Evolutionary conservation across 2,113 vertebrate species (phyloP).

Genomic region (Lophotis ruficrista): DNA sequence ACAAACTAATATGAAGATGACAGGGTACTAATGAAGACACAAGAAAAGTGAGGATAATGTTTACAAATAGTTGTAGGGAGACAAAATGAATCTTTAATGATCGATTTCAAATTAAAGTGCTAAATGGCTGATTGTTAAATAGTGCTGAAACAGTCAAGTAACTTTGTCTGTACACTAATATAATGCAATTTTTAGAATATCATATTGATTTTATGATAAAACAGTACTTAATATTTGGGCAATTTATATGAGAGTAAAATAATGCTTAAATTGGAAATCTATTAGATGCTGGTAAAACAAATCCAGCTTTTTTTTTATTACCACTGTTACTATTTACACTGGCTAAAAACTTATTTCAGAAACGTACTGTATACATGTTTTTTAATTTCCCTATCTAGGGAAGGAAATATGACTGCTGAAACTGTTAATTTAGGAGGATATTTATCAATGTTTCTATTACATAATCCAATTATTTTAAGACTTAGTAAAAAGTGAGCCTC

Average conservation of each 20-base stretch:
- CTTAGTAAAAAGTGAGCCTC: neutral
- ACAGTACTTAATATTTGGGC: constrained; percentile 22
- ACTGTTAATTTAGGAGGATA: neutral
- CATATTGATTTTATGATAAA: constrained; percentile 50
- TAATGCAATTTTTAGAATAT: constrained; percentile 53
- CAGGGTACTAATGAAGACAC: constrained; percentile 24
- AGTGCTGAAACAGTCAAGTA: constrained; percentile 40
- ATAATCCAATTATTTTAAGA: neutral
- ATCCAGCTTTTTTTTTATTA: neutral
- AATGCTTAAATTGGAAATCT: constrained; percentile 42
- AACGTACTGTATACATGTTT: neutral
- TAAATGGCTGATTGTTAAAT: constrained; percentile 48
- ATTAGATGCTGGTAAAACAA: constrained; percentile 23
- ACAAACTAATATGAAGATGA: constrained; percentile 29
- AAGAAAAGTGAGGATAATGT: neutral
- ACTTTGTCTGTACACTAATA: constrained; percentile 7
- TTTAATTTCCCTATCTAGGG: neutral
- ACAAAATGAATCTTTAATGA: constrained; percentile 47
- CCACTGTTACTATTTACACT: neutral
- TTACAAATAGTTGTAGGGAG: constrained; percentile 42
- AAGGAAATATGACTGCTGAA: neutral
- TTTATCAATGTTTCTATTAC: neutral
- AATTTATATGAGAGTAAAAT: constrained; percentile 46
- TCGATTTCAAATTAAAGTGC: constrained; percentile 45
- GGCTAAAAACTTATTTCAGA: neutral